Conservation (phyloP, 2,888 invertebrate species). For the Drosophila bunnanda region DNA sequence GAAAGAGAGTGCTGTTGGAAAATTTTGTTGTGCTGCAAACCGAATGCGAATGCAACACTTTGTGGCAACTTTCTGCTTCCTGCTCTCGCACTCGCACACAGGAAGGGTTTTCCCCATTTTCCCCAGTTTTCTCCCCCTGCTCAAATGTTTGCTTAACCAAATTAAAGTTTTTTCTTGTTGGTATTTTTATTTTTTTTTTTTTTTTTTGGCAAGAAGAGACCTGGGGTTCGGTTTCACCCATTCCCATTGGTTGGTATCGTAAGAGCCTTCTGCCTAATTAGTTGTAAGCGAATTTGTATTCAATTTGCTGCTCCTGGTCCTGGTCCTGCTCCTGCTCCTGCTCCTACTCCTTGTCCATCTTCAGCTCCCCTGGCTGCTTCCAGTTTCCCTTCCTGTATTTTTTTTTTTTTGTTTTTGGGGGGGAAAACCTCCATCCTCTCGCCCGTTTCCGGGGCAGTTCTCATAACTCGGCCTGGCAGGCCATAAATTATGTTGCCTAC, state of each 20-base stretch:
- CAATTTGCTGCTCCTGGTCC: constrained; percentile 55
- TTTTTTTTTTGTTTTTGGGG: too few species aligned
- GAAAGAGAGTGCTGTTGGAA: not conserved
- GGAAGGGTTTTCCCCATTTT: not conserved
- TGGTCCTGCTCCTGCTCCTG: not conserved
- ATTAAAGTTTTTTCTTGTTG: constrained; percentile 45
- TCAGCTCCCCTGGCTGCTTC: not conserved
- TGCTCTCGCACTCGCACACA: not conserved
- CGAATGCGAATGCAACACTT: constrained; percentile 58
- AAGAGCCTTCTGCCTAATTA: constrained; percentile 61
- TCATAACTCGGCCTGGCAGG: constrained; percentile 63
- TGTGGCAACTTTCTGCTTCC: constrained; percentile 49
- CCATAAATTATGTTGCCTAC: constrained; percentile 77
- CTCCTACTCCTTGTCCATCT: not conserved
- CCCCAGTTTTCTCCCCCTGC: not conserved
- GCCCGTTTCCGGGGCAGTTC: constrained; percentile 1
- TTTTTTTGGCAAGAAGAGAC: constrained; percentile 17
- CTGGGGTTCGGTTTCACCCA: constrained; percentile 12
- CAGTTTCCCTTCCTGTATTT: constrained; percentile 6
- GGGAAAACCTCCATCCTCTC: constrained; percentile 10
- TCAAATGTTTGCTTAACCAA: constrained; percentile 44
- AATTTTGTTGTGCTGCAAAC: constrained; percentile 28
- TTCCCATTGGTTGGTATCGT: constrained; percentile 3
- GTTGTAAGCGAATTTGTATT: constrained; percentile 77
- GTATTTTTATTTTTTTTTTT: too few species aligned